phyloP scores from a whole-genome alignment of 1,140 invertebrate species.

The Papilio helenus region DNA sequence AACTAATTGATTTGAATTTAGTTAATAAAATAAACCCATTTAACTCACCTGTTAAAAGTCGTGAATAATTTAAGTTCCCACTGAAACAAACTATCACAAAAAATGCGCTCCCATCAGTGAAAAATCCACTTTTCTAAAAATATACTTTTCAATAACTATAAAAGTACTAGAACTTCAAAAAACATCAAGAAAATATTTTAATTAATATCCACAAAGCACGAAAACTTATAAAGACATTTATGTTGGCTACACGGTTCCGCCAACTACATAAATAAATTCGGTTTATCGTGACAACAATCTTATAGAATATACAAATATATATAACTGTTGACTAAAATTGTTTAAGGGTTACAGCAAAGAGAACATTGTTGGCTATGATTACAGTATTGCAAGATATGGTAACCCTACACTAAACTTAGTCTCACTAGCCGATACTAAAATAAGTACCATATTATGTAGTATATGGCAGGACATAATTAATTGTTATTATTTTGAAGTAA shows the following conservation, averaged over 20 bases:
- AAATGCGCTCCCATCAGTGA: background rate
- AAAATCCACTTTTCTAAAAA: background rate
- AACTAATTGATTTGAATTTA: too few relatives aligned
- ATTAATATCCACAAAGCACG: background rate
- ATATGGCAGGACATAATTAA: background rate
- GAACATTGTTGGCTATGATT: constrained; percentile 22
- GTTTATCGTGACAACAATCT: constrained; percentile 21
- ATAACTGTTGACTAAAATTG: background rate
- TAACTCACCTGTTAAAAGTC: too few relatives aligned
- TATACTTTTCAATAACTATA: background rate
- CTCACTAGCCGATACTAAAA: background rate
- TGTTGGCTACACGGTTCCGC: background rate
- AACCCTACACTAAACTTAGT: background rate
- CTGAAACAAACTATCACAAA: too few relatives aligned
- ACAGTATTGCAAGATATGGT: constrained; percentile 23
- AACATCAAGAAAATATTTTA: background rate
- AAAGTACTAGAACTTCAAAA: background rate
- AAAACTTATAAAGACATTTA: background rate
- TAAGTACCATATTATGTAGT: background rate
- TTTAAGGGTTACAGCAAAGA: background rate
- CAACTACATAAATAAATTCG: constrained; percentile 7
- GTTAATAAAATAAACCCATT: too few relatives aligned
- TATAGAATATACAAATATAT: background rate
- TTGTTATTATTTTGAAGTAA: too few relatives aligned
- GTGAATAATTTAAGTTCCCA: too few relatives aligned